Evolutionary conservation across 2,797 vertebrate species (phyloP).

Genomic region (Eidolon dupreanum): DNA sequence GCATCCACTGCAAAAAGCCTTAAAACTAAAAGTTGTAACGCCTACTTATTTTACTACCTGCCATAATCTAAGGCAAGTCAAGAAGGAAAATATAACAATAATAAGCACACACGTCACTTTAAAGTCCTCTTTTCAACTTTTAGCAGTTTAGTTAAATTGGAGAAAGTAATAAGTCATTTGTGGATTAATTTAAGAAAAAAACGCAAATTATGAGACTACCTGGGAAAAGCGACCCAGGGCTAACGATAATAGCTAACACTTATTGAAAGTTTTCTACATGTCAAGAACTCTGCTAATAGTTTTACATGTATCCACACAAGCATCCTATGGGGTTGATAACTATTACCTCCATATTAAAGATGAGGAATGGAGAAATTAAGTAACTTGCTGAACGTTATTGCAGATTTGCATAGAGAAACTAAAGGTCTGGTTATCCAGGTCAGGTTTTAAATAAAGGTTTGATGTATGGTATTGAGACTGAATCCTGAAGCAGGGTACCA

Average conservation of each 20-base stretch:
- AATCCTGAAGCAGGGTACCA: not conserved
- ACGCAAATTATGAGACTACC: not conserved
- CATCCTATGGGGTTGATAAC: not conserved
- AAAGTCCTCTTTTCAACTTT: slow-evolving; percentile 7
- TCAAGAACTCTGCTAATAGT: not conserved
- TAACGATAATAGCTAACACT: not conserved
- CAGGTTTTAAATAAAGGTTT: not conserved
- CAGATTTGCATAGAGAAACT: not conserved
- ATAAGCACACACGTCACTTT: not conserved
- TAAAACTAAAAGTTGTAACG: not conserved
- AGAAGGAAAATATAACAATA: not conserved
- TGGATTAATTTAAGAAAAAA: not conserved
- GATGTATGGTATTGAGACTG: not conserved
- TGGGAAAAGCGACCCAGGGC: not conserved
- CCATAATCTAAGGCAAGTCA: not conserved
- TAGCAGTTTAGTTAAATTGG: not conserved
- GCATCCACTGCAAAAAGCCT: not conserved
- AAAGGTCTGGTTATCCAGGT: not conserved
- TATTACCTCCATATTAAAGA: not conserved
- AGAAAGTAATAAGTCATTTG: not conserved
- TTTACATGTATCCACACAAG: not conserved
- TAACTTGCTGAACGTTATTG: not conserved
- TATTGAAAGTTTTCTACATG: not conserved
- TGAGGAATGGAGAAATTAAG: not conserved
- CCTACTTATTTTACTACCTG: not conserved